Conservation (phyloP, 2,113 vertebrate genomes). For the Gulo gulo region DNA sequence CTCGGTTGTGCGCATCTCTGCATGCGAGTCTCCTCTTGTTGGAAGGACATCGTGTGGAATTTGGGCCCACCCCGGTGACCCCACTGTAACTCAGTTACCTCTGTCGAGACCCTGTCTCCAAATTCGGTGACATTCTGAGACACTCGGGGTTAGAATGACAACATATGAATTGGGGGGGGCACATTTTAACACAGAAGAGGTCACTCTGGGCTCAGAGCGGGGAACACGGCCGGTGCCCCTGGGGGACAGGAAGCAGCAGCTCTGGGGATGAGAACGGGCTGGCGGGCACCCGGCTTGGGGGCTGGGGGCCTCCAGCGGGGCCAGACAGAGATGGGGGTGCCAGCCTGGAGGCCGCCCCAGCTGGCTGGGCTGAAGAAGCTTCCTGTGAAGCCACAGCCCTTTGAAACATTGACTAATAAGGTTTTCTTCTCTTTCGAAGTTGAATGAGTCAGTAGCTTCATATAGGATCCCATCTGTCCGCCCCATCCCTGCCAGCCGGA, state of each 20-base stretch:
- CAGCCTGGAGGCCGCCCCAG: constrained; percentile 3
- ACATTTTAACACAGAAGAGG: not conserved
- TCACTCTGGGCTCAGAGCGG: not conserved
- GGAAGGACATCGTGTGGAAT: not conserved
- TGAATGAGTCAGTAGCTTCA: constrained; percentile 76
- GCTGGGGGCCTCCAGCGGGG: not conserved
- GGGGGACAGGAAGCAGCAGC: not conserved
- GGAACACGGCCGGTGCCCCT: not conserved
- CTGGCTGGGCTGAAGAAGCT: not conserved
- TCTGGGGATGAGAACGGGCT: accelerated
- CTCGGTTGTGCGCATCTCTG: accelerated
- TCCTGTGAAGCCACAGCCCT: constrained; percentile 58
- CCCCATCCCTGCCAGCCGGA: constrained; percentile 64
- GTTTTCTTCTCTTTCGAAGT: constrained; percentile 64
- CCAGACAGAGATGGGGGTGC: not conserved
- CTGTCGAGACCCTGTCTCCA: not conserved
- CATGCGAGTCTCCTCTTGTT: not conserved
- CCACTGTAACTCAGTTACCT: not conserved
- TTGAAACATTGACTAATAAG: constrained; percentile 61
- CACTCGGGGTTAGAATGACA: not conserved
- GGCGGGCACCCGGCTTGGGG: not conserved
- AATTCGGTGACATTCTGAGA: not conserved
- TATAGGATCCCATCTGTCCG: constrained; percentile 81
- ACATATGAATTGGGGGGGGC: accelerated
- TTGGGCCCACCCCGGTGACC: no score